Conservation (phyloP, 2,113 vertebrate species). For the Mus musculus region DNA sequence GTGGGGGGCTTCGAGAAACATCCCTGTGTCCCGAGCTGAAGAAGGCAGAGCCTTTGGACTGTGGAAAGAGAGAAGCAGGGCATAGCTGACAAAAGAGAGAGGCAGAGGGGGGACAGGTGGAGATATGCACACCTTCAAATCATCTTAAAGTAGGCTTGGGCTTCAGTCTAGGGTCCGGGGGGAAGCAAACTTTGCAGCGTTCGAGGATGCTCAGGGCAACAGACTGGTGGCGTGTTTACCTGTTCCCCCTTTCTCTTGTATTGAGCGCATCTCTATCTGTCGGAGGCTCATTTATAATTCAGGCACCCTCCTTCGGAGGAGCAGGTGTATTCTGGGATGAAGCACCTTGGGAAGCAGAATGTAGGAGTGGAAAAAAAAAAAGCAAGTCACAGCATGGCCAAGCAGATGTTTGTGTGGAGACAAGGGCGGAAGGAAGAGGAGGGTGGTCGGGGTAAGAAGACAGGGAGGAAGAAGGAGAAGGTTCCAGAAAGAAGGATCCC, state of each 20-base stretch:
- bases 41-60: not conserved
- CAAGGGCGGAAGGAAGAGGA: slow-evolving; percentile 56
- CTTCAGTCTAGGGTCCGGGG: not conserved
- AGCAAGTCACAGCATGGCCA: slow-evolving; percentile 32
- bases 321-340: slow-evolving; percentile 74
- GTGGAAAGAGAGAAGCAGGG: not conserved
- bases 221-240: not conserved
- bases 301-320: slow-evolving; percentile 65
- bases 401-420: not conserved
- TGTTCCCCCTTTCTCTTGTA: not conserved
- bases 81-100: not conserved
- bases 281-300: slow-evolving; percentile 62
- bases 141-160: not conserved
- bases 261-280: slow-evolving; percentile 41
- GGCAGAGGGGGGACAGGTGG: no score
- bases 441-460: not conserved
- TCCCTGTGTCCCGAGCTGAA: not conserved
- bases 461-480: not conserved
- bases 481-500: not conserved
- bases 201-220: not conserved
- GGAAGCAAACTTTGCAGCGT: not conserved
- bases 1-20: not conserved
- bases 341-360: slow-evolving; percentile 64
- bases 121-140: not conserved
- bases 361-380: not conserved